Conservation (phyloP, 2,888 invertebrate species). For the Axea sp. region DNA sequence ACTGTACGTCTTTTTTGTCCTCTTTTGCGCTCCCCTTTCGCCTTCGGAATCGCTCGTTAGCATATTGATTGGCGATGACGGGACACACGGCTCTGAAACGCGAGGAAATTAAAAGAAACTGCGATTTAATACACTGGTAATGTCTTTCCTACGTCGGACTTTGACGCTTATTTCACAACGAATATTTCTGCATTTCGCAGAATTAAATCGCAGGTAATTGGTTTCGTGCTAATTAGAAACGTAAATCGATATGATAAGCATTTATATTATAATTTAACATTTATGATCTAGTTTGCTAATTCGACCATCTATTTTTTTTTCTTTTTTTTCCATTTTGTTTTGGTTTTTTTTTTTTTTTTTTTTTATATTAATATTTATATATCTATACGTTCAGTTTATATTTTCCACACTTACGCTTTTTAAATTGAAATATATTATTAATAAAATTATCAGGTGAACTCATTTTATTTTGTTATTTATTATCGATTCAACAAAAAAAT, state of each 20-base stretch:
- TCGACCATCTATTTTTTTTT: too few species aligned
- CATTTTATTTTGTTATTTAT: too few species aligned
- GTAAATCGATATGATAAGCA: not conserved
- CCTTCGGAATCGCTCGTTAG: conserved; percentile 75
- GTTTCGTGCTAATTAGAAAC: not conserved
- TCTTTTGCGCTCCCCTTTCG: conserved; percentile 47
- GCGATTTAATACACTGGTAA: conserved; percentile 70
- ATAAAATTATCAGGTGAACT: too few species aligned
- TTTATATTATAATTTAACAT: not conserved
- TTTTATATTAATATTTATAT: too few species aligned
- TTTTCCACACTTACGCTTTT: too few species aligned
- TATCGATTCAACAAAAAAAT: too few species aligned
- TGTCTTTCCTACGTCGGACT: conserved; percentile 24
- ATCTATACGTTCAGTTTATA: too few species aligned
- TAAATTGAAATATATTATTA: too few species aligned
- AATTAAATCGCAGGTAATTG: not conserved
- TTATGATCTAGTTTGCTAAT: too few species aligned
- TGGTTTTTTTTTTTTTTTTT: too few species aligned
- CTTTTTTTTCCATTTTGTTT: too few species aligned
- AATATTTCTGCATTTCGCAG: conserved; percentile 1
- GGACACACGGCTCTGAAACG: conserved; percentile 67
- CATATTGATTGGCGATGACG: conserved; percentile 79
- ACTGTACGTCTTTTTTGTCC: conserved; percentile 56
- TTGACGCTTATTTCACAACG: conserved; percentile 20
- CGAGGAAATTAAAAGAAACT: conserved; percentile 71